These are phyloP conservation scores for Calliscelio sp. DNA, from an alignment of 2,888 invertebrate genomes.

Conservation along the genomic window DNA sequence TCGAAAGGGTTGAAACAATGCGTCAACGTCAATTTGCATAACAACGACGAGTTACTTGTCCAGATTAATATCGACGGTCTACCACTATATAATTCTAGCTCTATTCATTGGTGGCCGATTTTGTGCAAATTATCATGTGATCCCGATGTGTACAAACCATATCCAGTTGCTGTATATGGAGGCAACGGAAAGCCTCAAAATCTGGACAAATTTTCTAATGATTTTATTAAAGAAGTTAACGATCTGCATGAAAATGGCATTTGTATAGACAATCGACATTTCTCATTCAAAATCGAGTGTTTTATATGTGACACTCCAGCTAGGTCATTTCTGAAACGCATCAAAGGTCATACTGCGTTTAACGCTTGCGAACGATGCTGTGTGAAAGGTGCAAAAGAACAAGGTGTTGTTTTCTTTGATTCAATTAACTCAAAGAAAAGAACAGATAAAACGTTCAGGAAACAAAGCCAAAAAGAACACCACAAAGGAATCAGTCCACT, in stretches of 20 bases:
- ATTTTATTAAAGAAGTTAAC: background rate
- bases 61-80: conserved; percentile 66
- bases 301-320: conserved; percentile 24
- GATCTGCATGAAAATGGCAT: no score
- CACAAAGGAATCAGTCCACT: background rate
- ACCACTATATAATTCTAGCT: conserved; percentile 56
- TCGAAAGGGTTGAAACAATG: conserved; percentile 45
- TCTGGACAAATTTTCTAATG: conserved; percentile 35
- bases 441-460: background rate
- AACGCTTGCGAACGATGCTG: conserved; percentile 19
- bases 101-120: conserved; percentile 67
- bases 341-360: background rate
- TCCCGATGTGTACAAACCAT: conserved; percentile 67
- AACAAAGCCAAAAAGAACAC: background rate
- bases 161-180: conserved; percentile 65
- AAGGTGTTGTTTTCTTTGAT: background rate
- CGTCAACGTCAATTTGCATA: conserved; percentile 19
- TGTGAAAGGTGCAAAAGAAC: background rate
- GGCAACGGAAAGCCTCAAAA: conserved; percentile 55
- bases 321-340: background rate
- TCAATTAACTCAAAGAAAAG: background rate
- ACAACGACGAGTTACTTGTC: conserved; percentile 31
- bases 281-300: background rate
- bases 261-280: background rate
- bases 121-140: conserved; percentile 56